Conservation (phyloP, 2,797 vertebrate genomes). For the Peromyscus aztecus region DNA sequence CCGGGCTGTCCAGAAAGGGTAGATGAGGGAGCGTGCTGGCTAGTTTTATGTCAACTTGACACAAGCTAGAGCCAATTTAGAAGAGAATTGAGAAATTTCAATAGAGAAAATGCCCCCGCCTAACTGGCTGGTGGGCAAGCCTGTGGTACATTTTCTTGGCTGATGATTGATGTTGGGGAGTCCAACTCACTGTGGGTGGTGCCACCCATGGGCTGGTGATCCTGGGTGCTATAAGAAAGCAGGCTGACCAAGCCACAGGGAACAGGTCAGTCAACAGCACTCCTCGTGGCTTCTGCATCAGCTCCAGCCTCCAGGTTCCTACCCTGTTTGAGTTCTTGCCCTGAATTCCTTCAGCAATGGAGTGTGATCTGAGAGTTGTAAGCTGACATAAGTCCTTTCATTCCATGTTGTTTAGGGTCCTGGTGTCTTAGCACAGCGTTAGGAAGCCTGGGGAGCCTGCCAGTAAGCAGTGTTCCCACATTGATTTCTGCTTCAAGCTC, state of each 20-base stretch:
- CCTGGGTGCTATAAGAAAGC: background rate
- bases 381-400: background rate
- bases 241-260: background rate
- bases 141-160: background rate
- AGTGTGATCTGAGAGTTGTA: background rate
- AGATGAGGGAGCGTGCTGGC: background rate
- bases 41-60: background rate
- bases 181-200: background rate
- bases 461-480: background rate
- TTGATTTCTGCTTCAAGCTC: background rate
- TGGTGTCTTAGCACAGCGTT: background rate
- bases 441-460: background rate
- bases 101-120: background rate
- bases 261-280: background rate
- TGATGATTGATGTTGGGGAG: background rate
- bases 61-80: background rate
- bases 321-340: background rate
- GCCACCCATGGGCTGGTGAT: background rate
- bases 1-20: background rate
- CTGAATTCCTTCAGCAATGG: background rate
- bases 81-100: background rate
- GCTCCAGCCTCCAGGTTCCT: background rate
- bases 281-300: background rate
- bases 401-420: background rate
- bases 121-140: background rate